Evolutionary conservation across 2,113 vertebrate species (phyloP).

Genomic region (Colossoma macropomum): DNA sequence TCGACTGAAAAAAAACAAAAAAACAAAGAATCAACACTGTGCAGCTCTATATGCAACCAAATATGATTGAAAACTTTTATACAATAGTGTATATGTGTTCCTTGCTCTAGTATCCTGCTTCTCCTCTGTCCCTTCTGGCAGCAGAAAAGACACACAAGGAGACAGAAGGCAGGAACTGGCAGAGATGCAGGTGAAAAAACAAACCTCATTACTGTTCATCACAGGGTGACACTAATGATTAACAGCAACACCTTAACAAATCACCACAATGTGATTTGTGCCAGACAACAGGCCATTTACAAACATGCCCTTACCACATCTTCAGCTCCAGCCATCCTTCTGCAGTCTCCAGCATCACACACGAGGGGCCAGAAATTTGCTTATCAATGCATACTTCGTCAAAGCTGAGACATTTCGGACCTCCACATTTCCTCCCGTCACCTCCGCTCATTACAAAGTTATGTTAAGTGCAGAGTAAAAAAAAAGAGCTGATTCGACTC

Average conservation of each 20-base stretch:
- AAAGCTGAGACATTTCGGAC: neutral
- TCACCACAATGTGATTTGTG: neutral
- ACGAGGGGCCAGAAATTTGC: neutral
- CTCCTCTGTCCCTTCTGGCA: conserved; percentile 24
- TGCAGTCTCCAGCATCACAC: neutral
- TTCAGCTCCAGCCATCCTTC: neutral
- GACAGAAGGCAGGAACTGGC: neutral
- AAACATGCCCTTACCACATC: neutral
- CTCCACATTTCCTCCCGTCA: conserved; percentile 14
- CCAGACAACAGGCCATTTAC: neutral
- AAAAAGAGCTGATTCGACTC: conserved; percentile 9
- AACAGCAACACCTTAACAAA: conserved; percentile 17
- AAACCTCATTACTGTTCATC: neutral
- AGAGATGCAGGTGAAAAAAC: neutral
- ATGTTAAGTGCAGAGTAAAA: conserved; percentile 19
- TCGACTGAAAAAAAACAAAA: too few relatives aligned
- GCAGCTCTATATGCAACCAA: too few relatives aligned
- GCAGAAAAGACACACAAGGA: neutral
- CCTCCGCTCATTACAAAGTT: conserved; percentile 14
- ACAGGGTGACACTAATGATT: conserved; percentile 14
- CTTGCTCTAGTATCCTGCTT: neutral
- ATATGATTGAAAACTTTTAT: neutral
- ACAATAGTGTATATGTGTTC: neutral
- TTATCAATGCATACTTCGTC: conserved; percentile 16
- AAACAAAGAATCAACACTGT: too few relatives aligned